Base-by-base conservation (phyloP, 2,888 invertebrate species). In the Drosophila prolongata region DNA sequence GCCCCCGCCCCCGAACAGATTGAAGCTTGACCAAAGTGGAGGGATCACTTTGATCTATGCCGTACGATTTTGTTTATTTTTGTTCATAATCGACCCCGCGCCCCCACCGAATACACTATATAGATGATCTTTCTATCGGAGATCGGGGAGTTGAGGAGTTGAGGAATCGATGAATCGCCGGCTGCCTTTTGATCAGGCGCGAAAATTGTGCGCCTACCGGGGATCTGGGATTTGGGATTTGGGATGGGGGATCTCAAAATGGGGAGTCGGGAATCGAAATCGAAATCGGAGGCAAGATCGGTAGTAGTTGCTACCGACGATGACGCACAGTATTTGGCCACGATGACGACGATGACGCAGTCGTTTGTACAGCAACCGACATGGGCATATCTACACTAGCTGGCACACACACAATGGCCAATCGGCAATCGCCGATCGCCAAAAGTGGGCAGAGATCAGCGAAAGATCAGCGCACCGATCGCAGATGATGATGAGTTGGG, bases 31-130 rank as follows among this genome's bases (percentile, higher is more conserved):
- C 59, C 73, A 66, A 55, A 69, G 56, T 86, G 46, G 54, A 65
- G 66, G 54, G 66, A 66, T 66, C 66, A 66, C 66, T 89, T 86
- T 89, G 89, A 89, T 89, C 84, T 84, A 37, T 46, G 67, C 89
- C 87, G 89, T 76, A 53, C 71, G 81, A 84, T 87, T 84, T 80
- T 87, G 86, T 86, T 88, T 84, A 86, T 86, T 86, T 87, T 88
- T 83, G 76, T 88, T 86, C 78, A 88, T 88, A 88, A 86, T 86
- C 87, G 80, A 77, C 61, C 66, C 76, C 65, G 50, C 35, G 44
- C 70, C 24, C 30, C 67, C 49, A 44, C 35, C 40, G 8, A 38
- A 38, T n/a, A 24, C 24, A 16, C 11, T 1, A 30, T 11, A 13
- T 49, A 61, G 55, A 54, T 54, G 61, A 61, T 62, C 72, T 60